A percentile compares a stretch with the other conserved stretches of the same genome.
These are phyloP conservation scores for Eudemis profundana DNA, from an alignment of 2,888 invertebrate genomes.

Conservation along the genomic window DNA sequence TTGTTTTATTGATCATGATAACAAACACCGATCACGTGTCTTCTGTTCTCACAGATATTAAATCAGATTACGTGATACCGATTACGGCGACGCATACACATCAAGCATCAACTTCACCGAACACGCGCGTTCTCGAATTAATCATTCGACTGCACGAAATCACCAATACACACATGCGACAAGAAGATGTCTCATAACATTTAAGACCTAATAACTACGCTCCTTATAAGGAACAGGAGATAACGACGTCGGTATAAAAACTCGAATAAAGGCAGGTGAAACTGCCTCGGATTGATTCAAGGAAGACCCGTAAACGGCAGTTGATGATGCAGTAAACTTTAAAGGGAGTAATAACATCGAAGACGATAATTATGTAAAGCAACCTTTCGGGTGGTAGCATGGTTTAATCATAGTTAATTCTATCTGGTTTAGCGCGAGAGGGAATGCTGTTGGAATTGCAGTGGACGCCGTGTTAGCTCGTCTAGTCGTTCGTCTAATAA, in stretches of 20 bases:
- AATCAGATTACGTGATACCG: constrained; percentile 57
- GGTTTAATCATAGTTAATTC: constrained; percentile 37
- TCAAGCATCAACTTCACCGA: constrained; percentile 56
- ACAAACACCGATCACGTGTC: constrained; percentile 24
- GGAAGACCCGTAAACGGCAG: constrained; percentile 56
- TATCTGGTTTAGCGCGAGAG: constrained; percentile 20
- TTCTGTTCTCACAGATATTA: constrained; percentile 48
- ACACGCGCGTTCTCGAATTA: constrained; percentile 49
- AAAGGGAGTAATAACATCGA: constrained; percentile 65
- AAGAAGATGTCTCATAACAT: constrained; percentile 12
- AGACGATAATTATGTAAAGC: constrained; percentile 72
- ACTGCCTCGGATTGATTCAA: constrained; percentile 51
- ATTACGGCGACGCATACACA: constrained; percentile 49
- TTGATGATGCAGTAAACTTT: constrained; percentile 68
- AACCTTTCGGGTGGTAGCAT: constrained; percentile 51
- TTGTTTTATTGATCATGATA: background rate
- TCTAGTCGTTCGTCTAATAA: constrained; percentile 68
- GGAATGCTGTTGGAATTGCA: constrained; percentile 20
- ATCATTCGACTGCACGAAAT: constrained; percentile 4
- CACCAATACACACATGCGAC: constrained; percentile 11
- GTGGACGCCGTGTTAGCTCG: background rate
- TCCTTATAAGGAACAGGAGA: constrained; percentile 22
- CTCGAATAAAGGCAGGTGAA: constrained; percentile 26
- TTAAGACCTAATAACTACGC: constrained; percentile 31
- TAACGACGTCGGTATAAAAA: constrained; percentile 33